These are phyloP conservation scores for Hyles lineata DNA, from an alignment of 2,888 invertebrate genomes.

Conservation along the genomic window DNA sequence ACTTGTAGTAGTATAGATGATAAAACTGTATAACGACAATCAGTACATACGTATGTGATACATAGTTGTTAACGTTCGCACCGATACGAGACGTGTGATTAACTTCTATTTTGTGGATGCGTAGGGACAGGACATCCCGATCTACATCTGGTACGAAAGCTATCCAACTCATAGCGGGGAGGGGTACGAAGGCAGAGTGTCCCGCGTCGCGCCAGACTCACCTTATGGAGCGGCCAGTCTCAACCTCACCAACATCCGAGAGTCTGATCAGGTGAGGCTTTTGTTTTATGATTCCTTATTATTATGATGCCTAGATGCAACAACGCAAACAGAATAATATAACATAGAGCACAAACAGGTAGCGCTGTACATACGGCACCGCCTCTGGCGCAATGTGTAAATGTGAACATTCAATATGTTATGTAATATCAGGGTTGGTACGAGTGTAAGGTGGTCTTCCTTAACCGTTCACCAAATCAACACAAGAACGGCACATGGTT, in stretches of 20 bases:
- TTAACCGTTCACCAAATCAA: conserved; percentile 96
- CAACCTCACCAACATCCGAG: conserved; percentile 97
- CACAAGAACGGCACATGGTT: conserved; percentile 99
- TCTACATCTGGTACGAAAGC: conserved; percentile 99
- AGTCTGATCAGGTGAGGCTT: conserved; percentile 89
- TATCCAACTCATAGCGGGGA: conserved; percentile 98
- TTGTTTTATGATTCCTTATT: neutral
- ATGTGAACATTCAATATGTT: conserved; percentile 14
- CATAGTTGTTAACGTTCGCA: conserved; percentile 51
- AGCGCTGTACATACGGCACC: neutral
- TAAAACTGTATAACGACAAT: conserved; percentile 45
- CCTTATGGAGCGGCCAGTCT: conserved; percentile 96
- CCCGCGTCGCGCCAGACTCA: conserved; percentile 94
- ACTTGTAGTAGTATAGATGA: conserved; percentile 51
- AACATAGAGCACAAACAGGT: no score
- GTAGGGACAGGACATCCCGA: conserved; percentile 97
- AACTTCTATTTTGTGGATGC: conserved; percentile 58
- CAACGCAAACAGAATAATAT: no score
- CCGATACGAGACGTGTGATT: conserved; percentile 51
- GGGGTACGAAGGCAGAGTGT: conserved; percentile 96
- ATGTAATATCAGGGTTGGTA: conserved; percentile 91
- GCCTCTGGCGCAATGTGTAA: neutral
- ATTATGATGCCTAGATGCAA: no score
- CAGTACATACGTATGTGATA: conserved; percentile 47
- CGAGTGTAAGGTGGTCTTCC: conserved; percentile 97